phyloP scores from a whole-genome alignment of 1,140 invertebrate genomes.

The Saccostrea echinata region DNA sequence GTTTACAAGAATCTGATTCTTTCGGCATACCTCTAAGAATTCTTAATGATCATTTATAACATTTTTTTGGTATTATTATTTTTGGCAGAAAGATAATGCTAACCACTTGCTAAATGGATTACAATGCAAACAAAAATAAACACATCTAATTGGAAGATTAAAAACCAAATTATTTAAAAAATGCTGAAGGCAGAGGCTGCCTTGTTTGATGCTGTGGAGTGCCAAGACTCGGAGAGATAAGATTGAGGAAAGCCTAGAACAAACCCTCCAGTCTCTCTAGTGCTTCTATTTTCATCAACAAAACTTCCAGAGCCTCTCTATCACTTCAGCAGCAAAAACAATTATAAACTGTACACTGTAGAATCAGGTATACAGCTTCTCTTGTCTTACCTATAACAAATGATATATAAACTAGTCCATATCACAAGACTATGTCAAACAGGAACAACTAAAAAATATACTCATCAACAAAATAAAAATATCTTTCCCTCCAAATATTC shows the following conservation, averaged over 20 bases:
- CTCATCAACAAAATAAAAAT: neutral
- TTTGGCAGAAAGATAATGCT: constrained; percentile 29
- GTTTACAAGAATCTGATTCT: neutral
- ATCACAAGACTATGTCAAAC: too few species aligned
- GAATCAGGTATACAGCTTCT: neutral
- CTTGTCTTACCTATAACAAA: neutral
- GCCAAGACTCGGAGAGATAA: constrained; percentile 29
- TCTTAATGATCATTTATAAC: constrained; percentile 33
- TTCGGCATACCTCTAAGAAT: neutral
- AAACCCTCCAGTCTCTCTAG: neutral
- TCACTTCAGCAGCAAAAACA: neutral
- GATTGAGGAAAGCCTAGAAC: constrained; percentile 14
- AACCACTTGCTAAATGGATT: constrained; percentile 33
- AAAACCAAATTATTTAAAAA: constrained; percentile 36
- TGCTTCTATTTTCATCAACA: constrained; percentile 8
- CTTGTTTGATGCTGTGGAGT: constrained; percentile 22
- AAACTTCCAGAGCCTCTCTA: neutral
- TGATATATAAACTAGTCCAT: too few species aligned
- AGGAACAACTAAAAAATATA: neutral
- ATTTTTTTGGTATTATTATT: constrained; percentile 15
- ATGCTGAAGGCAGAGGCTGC: constrained; percentile 4
- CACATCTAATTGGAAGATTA: constrained; percentile 35
- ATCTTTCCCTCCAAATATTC: neutral
- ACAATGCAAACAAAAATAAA: constrained; percentile 35
- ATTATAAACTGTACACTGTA: neutral